Evolutionary conservation across 2,888 invertebrate species (phyloP).

Genomic region (Cantharis rustica): DNA sequence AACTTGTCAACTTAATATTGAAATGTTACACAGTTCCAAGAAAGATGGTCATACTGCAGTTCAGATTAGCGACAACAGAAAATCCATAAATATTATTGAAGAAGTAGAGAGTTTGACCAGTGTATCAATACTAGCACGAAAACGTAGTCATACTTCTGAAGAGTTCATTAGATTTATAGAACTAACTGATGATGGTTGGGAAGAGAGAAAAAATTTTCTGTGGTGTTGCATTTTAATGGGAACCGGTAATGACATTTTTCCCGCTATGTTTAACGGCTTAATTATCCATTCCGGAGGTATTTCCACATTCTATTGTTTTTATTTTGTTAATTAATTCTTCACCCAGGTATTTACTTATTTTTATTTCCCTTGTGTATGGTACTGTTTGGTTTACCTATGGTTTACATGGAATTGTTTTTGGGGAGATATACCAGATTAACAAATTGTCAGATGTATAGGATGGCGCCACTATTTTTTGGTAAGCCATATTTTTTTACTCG

Average conservation of each 20-base stretch:
- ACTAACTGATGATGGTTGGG: conserved; percentile 30
- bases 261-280: conserved; percentile 24
- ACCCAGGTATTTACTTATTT: neutral
- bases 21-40: neutral
- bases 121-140: neutral
- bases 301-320: conserved; percentile 7
- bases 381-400: conserved; percentile 26
- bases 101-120: neutral
- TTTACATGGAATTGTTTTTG: conserved; percentile 39
- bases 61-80: neutral
- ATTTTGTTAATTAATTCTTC: conserved; percentile 21
- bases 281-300: conserved; percentile 34
- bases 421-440: conserved; percentile 37
- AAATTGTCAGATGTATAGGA: conserved; percentile 39
- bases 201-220: conserved; percentile 24
- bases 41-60: neutral
- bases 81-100: neutral
- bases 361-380: neutral
- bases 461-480: conserved; percentile 41
- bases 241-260: conserved; percentile 31
- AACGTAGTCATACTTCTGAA: neutral
- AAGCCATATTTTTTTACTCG: neutral
- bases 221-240: conserved; percentile 29
- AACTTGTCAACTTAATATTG: neutral
- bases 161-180: conserved; percentile 10